Conservation (phyloP, 1,140 invertebrate genomes). For the Oppia nitens region DNA sequence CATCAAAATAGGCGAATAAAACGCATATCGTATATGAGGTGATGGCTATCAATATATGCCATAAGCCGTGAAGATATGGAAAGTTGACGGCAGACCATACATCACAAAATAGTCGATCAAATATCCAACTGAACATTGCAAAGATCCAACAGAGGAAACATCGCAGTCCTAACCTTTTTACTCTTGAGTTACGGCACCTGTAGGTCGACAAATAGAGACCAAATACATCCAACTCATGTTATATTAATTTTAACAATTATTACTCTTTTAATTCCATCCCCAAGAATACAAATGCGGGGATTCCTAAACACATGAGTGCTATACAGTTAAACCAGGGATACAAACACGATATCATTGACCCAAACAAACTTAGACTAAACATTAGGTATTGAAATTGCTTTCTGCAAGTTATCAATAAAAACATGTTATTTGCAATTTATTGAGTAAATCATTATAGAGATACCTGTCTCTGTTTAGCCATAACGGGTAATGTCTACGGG, state of each 20-base stretch:
- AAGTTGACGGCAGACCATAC: constrained; percentile 53
- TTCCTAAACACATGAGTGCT: constrained; percentile 50
- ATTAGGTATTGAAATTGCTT: constrained; percentile 22
- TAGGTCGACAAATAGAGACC: constrained; percentile 16
- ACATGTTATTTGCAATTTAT: constrained; percentile 1
- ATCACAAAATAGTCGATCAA: constrained; percentile 56
- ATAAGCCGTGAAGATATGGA: constrained; percentile 58
- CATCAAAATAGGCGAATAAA: constrained; percentile 57
- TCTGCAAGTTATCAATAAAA: constrained; percentile 14
- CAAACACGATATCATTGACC: constrained; percentile 45
- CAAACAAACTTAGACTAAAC: constrained; percentile 38
- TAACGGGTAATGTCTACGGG: constrained; percentile 46
- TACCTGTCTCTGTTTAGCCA: constrained; percentile 45
- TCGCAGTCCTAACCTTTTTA: constrained; percentile 45
- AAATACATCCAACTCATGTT: too few species aligned
- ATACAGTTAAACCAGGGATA: constrained; percentile 58
- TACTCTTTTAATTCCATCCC: constrained; percentile 46
- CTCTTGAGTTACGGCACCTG: constrained; percentile 43
- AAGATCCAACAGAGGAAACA: constrained; percentile 45
- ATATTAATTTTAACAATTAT: too few species aligned
- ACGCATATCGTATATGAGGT: constrained; percentile 53
- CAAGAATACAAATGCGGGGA: constrained; percentile 47
- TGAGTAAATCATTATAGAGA: constrained; percentile 18
- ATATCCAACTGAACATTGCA: constrained; percentile 54
- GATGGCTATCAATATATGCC: constrained; percentile 62